Conservation (phyloP, 2,113 vertebrate species). For the Zosterops japonicus region DNA sequence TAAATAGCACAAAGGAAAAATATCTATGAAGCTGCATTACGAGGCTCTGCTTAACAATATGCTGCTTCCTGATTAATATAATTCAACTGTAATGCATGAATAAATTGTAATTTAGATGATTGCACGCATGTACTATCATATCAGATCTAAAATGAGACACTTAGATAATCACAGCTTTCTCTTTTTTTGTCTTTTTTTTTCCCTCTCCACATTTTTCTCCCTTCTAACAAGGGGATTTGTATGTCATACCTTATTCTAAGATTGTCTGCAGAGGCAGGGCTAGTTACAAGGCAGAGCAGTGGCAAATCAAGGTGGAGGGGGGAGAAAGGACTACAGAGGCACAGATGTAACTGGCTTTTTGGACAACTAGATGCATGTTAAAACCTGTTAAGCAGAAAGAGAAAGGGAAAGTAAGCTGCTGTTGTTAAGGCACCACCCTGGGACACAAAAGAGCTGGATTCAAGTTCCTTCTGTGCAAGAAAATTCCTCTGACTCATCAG, state of each 20-base stretch:
- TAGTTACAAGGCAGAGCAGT: neutral
- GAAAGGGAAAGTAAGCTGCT: constrained; percentile 18
- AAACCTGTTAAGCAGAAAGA: neutral
- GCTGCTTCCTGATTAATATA: constrained; percentile 45
- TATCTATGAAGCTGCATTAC: neutral
- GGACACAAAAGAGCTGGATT: neutral
- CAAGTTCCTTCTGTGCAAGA: neutral
- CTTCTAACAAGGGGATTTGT: neutral
- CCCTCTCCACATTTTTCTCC: neutral
- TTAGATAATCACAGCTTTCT: constrained; percentile 34
- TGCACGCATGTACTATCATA: neutral
- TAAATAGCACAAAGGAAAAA: constrained; percentile 19
- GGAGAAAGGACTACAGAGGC: accelerated
- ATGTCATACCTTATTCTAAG: neutral
- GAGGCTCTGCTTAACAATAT: constrained; percentile 34
- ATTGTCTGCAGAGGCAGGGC: neutral
- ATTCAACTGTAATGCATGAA: constrained; percentile 49
- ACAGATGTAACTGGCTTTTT: neutral
- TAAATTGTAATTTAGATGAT: constrained; percentile 61
- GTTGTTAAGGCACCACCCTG: neutral
- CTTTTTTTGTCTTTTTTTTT: neutral
- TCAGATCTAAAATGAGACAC: constrained; percentile 45
- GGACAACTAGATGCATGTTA: neutral
- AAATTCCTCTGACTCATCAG: constrained; percentile 7
- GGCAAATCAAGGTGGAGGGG: accelerated